These are phyloP conservation scores for Actias luna DNA, from an alignment of 2,888 invertebrate species.

Conservation along the genomic window DNA sequence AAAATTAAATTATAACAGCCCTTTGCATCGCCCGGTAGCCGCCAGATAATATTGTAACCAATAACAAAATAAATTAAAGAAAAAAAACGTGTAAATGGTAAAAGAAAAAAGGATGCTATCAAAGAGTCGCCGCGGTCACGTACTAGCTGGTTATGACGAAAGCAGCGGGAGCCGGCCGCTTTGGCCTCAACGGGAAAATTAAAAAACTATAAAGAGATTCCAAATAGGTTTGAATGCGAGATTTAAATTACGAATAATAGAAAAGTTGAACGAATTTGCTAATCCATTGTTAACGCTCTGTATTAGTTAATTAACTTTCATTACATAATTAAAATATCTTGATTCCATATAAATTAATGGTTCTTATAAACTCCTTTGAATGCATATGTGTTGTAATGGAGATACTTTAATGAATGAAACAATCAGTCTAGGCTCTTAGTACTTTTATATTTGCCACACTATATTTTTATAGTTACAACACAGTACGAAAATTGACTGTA, in stretches of 20 bases:
- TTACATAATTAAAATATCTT: not conserved
- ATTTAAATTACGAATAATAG: slow-evolving; percentile 38
- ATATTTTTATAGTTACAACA: too few relatives aligned
- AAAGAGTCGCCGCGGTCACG: slow-evolving; percentile 78
- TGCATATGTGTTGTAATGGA: too few relatives aligned
- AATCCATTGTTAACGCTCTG: slow-evolving; percentile 31
- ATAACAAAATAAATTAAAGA: slow-evolving; percentile 73
- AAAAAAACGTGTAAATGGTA: slow-evolving; percentile 55
- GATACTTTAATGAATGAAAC: too few relatives aligned
- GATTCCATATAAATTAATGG: not conserved
- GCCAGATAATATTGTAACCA: slow-evolving; percentile 76
- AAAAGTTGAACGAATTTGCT: slow-evolving; percentile 49
- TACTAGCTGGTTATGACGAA: slow-evolving; percentile 72
- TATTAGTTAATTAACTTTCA: not conserved
- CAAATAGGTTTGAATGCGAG: slow-evolving; percentile 47
- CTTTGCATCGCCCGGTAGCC: slow-evolving; percentile 77
- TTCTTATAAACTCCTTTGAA: not conserved
- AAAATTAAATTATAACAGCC: slow-evolving; percentile 76
- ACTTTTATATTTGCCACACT: too few relatives aligned
- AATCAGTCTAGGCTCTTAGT: too few relatives aligned
- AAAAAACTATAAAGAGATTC: slow-evolving; percentile 62
- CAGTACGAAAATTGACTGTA: slow-evolving; percentile 8
- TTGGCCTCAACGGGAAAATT: slow-evolving; percentile 59
- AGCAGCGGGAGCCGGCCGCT: slow-evolving; percentile 57
- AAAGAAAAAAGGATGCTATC: slow-evolving; percentile 66